Percentiles rank a stretch among this genome's conserved stretches.
Evolutionary conservation across 2,888 invertebrate species (phyloP).

Genomic region (Pristionchus japonicus): DNA sequence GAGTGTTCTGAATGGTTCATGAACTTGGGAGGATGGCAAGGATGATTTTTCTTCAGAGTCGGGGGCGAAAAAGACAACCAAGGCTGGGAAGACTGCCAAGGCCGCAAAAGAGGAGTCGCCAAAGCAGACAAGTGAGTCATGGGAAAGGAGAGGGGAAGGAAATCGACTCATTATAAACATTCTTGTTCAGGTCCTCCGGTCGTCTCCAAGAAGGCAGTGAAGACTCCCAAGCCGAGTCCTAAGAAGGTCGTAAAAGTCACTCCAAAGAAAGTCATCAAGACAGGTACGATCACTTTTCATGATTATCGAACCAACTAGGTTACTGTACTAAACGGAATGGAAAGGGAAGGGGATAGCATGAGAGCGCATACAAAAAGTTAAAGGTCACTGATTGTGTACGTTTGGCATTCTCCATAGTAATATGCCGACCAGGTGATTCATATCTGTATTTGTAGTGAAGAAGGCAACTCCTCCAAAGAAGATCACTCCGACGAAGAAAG

Average conservation of each 20-base stretch:
- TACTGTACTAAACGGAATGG: neutral
- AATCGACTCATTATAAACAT: neutral
- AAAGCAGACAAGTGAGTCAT: neutral
- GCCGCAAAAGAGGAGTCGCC: neutral
- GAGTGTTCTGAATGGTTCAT: neutral
- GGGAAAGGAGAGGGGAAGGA: neutral
- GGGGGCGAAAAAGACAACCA: neutral
- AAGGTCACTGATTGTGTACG: too few relatives aligned
- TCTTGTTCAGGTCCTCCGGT: neutral
- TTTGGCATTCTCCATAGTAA: too few relatives aligned
- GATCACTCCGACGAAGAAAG: neutral
- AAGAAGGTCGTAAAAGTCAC: neutral
- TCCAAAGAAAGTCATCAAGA: neutral
- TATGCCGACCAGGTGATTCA: neutral
- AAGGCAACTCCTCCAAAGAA: neutral
- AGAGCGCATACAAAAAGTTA: too few relatives aligned
- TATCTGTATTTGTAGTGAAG: neutral
- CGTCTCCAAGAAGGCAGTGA: neutral
- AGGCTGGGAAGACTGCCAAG: neutral
- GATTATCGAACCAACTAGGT: too few relatives aligned
- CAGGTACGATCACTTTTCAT: too few relatives aligned
- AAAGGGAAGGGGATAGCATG: too few relatives aligned
- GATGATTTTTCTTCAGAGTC: neutral
- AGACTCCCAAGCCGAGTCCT: neutral
- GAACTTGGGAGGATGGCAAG: neutral